Percentiles rank a stretch among this genome's conserved stretches.
Conservation (phyloP, 1,140 invertebrate species). For the Diorhabda elongata region DNA sequence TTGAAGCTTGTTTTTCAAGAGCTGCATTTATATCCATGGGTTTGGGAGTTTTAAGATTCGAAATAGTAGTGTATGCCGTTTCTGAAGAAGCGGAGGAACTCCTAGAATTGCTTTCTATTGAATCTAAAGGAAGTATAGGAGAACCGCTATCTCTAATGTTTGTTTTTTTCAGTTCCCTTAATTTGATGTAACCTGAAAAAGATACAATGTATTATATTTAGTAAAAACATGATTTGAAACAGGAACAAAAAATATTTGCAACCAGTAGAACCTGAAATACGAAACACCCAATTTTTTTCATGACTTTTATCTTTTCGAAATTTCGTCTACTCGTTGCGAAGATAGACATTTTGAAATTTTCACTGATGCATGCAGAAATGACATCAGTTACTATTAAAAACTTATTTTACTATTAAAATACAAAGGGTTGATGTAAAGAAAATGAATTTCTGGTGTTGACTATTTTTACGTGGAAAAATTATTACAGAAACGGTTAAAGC, state of each 20-base stretch:
- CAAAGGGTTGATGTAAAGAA: too few species aligned
- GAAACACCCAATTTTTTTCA: background rate
- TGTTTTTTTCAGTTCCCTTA: conserved; percentile 16
- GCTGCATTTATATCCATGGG: conserved; percentile 9
- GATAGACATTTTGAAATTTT: background rate
- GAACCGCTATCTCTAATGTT: background rate
- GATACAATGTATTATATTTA: background rate
- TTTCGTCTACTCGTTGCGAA: background rate
- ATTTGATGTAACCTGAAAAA: conserved; percentile 30
- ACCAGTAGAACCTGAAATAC: conserved; percentile 44
- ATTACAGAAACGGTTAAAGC: too few species aligned
- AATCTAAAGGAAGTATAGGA: background rate
- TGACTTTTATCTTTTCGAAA: background rate
- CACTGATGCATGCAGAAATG: background rate
- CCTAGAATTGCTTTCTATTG: background rate
- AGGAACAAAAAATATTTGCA: conserved; percentile 41
- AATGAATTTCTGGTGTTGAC: too few species aligned
- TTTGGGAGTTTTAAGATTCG: conserved; percentile 21
- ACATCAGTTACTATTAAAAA: too few species aligned
- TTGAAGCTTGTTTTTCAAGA: background rate
- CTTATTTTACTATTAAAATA: too few species aligned
- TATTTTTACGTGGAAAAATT: too few species aligned
- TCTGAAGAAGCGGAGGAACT: conserved; percentile 7
- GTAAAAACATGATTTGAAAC: background rate
- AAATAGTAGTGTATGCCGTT: conserved; percentile 19